Conservation (phyloP, 1,140 invertebrate species). For the Vanessa atalanta region DNA sequence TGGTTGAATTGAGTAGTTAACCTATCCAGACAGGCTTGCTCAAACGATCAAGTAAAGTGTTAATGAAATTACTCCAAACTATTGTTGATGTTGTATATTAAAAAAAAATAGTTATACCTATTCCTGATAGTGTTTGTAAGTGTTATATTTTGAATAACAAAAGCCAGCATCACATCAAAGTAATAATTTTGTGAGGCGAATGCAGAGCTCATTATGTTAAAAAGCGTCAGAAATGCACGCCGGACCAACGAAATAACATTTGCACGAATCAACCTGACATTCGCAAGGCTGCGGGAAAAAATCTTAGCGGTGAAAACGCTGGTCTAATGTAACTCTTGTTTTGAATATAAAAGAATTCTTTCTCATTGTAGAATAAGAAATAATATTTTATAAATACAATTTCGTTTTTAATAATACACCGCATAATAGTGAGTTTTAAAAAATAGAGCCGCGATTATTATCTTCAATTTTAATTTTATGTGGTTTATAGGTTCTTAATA, state of each 20-base stretch:
- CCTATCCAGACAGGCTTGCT: no score
- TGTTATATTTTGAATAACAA: not conserved
- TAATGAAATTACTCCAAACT: no score
- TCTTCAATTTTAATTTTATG: no score
- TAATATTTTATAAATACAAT: no score
- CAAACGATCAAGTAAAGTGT: no score
- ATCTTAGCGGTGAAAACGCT: not conserved
- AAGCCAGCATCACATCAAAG: not conserved
- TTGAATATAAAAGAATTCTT: not conserved
- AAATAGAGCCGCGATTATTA: no score
- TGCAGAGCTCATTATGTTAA: not conserved
- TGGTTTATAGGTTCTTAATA: no score
- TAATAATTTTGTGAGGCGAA: not conserved
- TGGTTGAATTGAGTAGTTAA: no score
- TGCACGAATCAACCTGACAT: conserved; percentile 3
- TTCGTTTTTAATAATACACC: no score
- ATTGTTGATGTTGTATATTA: no score
- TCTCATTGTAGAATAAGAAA: no score
- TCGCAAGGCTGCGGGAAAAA: not conserved
- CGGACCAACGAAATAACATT: conserved; percentile 1
- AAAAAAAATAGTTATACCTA: not conserved
- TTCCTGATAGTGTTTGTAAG: not conserved
- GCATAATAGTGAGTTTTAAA: no score
- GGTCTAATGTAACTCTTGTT: not conserved
- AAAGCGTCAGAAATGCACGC: not conserved